Base-by-base conservation (phyloP, 2,888 invertebrate species). In the Nowickia ferox region DNA sequence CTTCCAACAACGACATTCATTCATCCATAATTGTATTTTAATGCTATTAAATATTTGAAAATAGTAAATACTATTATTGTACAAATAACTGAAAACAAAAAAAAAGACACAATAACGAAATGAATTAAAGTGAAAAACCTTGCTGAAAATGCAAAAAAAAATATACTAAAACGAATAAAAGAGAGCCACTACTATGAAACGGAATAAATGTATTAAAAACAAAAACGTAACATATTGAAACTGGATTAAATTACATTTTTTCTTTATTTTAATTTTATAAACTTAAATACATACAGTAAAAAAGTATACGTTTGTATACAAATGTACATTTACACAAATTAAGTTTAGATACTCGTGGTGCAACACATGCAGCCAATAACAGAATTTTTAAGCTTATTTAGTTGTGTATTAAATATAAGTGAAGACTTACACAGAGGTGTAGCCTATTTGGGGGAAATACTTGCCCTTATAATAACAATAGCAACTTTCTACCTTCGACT, bases 11-110 rank as follows among this genome's bases (percentile, higher is more conserved):
- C 68, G 65, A 71, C 72, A 74, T 44, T 75, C 76, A 83, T 76
- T 48, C 81, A 85, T 85, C 86, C 86, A 86, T 86, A 86, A 83
- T 86, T 86, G 83, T 77, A 71, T 86, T 86, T 83, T 83, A 86
- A 86, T 86, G 83, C 76, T 66, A 86, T 86, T 86, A 82, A 76
- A 76, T 84, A 83, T 86, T 86, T 75, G 46, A 79, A 79, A 66
- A 78, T 77, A 65, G 76, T 65, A 83, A 83, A 84, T 77, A 59
- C 65, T 77, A 59, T 57, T 83, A 72, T 71, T 75, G 68, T 61
- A 75, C 65, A 76, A 81, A 81, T 72, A 84, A 72, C 51, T 74
- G 46, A 51, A 74, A 66, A 63, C 13, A 68, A 59, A 63, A 59
- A 42, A 51, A 46, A 63, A 15, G 6, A 59, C 42, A 19, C 48